Evolutionary conservation across 1,140 invertebrate species (phyloP).

Genomic region (Lepidurus apus): DNA sequence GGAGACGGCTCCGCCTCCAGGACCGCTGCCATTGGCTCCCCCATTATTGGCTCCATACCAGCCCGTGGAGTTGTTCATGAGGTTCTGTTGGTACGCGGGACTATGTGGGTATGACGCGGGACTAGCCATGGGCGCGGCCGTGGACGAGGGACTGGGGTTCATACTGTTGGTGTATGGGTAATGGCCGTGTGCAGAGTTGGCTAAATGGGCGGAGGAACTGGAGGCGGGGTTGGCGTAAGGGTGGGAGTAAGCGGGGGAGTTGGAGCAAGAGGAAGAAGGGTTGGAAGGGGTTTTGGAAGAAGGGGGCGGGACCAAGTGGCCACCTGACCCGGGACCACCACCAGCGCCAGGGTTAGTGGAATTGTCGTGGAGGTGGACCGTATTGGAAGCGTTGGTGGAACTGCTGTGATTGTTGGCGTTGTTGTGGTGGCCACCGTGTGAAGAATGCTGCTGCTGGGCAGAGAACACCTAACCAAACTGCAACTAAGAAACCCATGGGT

Average conservation of each 20-base stretch:
- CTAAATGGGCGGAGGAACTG: constrained; percentile 19
- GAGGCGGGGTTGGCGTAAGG: constrained; percentile 29
- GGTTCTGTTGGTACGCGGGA: constrained; percentile 32
- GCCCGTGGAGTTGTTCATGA: constrained; percentile 29
- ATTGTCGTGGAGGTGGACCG: constrained; percentile 20
- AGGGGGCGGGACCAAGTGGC: constrained; percentile 19
- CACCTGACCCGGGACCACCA: neutral
- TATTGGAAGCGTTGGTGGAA: constrained; percentile 17
- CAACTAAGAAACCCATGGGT: constrained; percentile 18
- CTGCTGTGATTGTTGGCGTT: constrained; percentile 14
- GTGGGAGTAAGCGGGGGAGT: constrained; percentile 34
- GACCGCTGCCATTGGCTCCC: constrained; percentile 25
- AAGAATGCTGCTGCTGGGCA: constrained; percentile 6
- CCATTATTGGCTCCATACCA: constrained; percentile 30
- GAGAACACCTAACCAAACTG: constrained; percentile 15
- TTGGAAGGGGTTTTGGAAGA: constrained; percentile 33
- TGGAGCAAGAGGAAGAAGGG: constrained; percentile 33
- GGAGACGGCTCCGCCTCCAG: constrained; percentile 7
- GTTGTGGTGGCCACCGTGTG: neutral
- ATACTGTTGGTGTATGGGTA: constrained; percentile 31
- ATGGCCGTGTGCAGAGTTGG: constrained; percentile 25
- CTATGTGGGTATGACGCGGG: constrained; percentile 31
- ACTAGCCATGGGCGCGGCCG: constrained; percentile 32
- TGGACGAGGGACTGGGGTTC: constrained; percentile 32
- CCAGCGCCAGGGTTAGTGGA: constrained; percentile 24